These are phyloP conservation scores for Alouatta palliata DNA, from an alignment of 2,113 vertebrate species.

Conservation along the genomic window DNA sequence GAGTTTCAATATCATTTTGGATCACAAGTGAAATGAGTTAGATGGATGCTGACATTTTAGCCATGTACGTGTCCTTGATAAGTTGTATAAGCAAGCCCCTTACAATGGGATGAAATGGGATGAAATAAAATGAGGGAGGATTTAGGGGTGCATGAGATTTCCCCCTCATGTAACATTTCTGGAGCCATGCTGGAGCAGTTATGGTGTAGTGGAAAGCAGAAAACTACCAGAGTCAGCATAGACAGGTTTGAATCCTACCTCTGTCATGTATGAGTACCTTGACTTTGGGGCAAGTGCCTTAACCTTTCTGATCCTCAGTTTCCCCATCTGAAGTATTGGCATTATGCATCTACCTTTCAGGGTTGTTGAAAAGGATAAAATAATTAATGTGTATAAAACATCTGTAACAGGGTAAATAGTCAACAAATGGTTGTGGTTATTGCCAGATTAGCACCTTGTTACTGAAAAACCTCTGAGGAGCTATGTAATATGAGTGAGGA, in stretches of 20 bases:
- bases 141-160: background rate
- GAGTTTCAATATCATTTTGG: background rate
- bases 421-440: background rate
- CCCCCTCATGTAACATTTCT: background rate
- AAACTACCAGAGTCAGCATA: background rate
- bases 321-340: constrained; percentile 11
- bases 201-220: background rate
- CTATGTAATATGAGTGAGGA: background rate
- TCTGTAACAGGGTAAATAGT: background rate
- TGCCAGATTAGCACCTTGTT: background rate
- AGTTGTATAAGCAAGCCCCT: background rate
- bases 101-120: background rate
- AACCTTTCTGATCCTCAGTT: background rate
- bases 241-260: background rate
- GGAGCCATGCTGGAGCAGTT: background rate
- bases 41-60: constrained; percentile 5
- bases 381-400: background rate
- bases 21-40: constrained; percentile 28
- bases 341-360: background rate
- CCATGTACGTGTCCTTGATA: background rate
- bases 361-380: background rate
- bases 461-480: background rate
- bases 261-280: background rate
- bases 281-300: background rate
- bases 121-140: background rate